phyloP scores from a whole-genome alignment of 2,888 invertebrate genomes.

The Meiosimyza decipiens region DNA sequence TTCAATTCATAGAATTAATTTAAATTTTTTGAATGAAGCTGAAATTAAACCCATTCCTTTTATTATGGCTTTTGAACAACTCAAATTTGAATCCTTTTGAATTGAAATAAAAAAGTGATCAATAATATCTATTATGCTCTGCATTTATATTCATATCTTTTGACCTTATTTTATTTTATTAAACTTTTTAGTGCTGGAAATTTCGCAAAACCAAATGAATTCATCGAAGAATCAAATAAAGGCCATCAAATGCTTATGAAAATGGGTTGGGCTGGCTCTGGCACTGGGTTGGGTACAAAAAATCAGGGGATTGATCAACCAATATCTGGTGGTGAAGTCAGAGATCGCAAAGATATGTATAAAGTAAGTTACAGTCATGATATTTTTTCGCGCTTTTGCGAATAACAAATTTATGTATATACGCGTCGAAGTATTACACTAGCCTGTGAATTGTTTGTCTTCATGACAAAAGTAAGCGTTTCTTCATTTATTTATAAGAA shows the following conservation, averaged over 20 bases:
- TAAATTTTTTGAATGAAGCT: no score
- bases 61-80: no score
- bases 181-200: constrained; percentile 37
- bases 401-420: not conserved
- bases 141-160: no score
- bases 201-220: constrained; percentile 69
- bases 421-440: no score
- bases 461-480: not conserved
- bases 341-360: constrained; percentile 93
- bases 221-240: constrained; percentile 90
- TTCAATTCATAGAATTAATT: no score
- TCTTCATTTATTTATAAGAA: no score
- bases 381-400: not conserved
- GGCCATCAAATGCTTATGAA: constrained; percentile 97
- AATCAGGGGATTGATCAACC: constrained; percentile 97
- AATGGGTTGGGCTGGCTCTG: constrained; percentile 96
- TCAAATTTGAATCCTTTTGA: no score
- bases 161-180: not conserved
- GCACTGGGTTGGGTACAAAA: constrained; percentile 91
- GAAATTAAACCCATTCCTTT: no score
- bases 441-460: no score
- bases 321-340: constrained; percentile 88
- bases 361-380: constrained; percentile 68
- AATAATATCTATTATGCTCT: no score
- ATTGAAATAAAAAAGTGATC: no score